A percentile compares a stretch with the other conserved stretches of the same genome.
phyloP scores from a whole-genome alignment of 2,797 vertebrate species.

The Leptatherina wallacei region DNA sequence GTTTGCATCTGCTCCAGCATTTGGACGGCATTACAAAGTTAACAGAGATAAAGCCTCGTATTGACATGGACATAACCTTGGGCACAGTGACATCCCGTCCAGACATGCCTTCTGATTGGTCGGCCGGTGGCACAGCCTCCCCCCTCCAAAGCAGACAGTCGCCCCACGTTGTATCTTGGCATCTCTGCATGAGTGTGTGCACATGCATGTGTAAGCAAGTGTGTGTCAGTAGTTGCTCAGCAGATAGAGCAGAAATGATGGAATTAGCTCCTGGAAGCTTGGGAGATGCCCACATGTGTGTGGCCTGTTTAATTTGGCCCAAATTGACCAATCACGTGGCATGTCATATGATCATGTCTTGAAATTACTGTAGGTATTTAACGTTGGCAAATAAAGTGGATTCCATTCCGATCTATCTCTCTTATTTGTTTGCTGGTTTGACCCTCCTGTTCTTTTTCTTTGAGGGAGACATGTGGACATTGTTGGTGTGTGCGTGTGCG shows the following conservation, averaged over 20 bases:
- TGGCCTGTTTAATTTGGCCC: neutral
- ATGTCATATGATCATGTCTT: slow-evolving; percentile 45
- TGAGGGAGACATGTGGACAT: neutral
- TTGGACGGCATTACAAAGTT: slow-evolving; percentile 32
- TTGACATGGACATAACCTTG: slow-evolving; percentile 60
- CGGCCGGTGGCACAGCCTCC: slow-evolving; percentile 53
- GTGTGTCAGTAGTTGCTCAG: neutral
- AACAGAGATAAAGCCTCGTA: slow-evolving; percentile 48
- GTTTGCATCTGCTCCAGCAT: slow-evolving; percentile 6
- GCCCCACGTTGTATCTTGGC: neutral
- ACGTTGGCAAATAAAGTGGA: neutral
- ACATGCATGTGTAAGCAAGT: slow-evolving; percentile 31
- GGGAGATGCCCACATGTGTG: neutral
- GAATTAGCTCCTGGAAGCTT: neutral
- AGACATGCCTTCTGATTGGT: slow-evolving; percentile 59
- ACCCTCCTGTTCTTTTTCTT: neutral
- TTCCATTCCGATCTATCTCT: slow-evolving; percentile 9
- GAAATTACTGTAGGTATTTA: slow-evolving; percentile 47
- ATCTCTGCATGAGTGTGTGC: slow-evolving; percentile 1
- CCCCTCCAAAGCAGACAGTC: slow-evolving; percentile 21
- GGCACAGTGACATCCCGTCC: slow-evolving; percentile 34
- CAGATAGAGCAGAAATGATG: neutral
- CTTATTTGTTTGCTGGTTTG: neutral
- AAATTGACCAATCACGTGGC: slow-evolving; percentile 32
- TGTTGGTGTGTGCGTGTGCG: slow-evolving; percentile 15